Evolutionary conservation across 2,797 vertebrate species (phyloP), one percentile per base, ranked within the genome.

Genomic region (Anguilla anguilla): DNA sequence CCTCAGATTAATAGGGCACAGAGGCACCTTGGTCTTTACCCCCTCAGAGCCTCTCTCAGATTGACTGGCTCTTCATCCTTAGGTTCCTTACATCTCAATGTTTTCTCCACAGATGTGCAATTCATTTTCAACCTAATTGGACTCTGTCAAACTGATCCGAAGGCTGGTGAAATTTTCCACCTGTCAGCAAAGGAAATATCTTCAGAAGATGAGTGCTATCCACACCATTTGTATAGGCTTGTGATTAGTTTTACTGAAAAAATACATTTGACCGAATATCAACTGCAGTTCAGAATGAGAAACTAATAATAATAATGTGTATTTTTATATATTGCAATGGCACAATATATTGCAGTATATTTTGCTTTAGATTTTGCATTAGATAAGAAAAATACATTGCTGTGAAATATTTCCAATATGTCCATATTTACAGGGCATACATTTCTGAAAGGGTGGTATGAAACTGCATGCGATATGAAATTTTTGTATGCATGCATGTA

Each of bases 61-160:
- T 39, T 5, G n/a, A 11, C 28, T 35, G 15, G 13, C 35, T 39
- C 3, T 72, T 72, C 0, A 43, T 31, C 51, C 49, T 55, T n/a
- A 31, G 17, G 77, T 49, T 57, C 6, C 0, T 31, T 0, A 31
- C 85, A 7, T 77, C 22, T 3, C 53, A 89, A 88, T 51, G 79
- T n/a, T 85, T 67, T 69, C 28, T 53, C 64, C 84, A 86, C 93
- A 95, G 95, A 93, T 95, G 92, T 94, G 92, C 19, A 90, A 93
- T 59, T 89, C 93, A 0, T 88, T 94, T 89, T 74, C 92, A 57
- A 86, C 88, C 22, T 92, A 93, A 90, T 85, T 53, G 10, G 39
- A 15, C 13, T 61, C n/a, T 46, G 0, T 59, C 84, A 2, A 51
- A 13, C 79, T 82, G 79, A 51, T 22, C 79, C n/a, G n/a, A 69